Base-by-base conservation (phyloP, 2,888 invertebrate genomes). In the Ligdia adustata region DNA sequence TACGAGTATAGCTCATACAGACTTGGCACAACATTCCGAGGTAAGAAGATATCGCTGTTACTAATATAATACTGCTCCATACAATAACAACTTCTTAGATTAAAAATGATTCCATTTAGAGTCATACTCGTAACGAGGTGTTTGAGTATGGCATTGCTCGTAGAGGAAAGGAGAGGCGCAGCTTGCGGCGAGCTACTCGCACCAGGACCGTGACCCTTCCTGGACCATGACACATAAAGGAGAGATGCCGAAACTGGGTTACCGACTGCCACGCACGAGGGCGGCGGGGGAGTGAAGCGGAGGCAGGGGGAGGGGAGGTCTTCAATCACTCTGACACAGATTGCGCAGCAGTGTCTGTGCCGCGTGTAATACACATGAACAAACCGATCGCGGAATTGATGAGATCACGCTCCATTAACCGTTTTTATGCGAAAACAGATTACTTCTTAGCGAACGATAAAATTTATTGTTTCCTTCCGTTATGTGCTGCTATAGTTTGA, bases 321-420 rank as follows among this genome's bases (percentile, higher is more conserved):
- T 57, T 63, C 65, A 55, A 65, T 65, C 63, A 63, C 53, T 33
- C 41, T 33, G 32, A 38, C 34, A 34, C 13, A 34, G 34, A 34
- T 34, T 34, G 5, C 1, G 16, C 13, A 9, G 14, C 5, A 34
- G 34, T 34, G n/a, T n/a, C n/a, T n/a, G n/a, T n/a, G n/a, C n/a
- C n/a, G n/a, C n/a, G 59, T 51, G 35, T 43, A 42, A 45, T 45
- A 59, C 57, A 60, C 47, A 55, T 40, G 57, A 44, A 52, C 52
- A 48, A 59, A 57, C 41, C 48, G 45, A 59, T 54, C 50, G 38
- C 46, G 39, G 49, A 55, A 52, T 49, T 43, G 59, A 57, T 57
- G 54, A 50, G 47, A 41, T 37, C 45, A 45, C 50, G 50, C 55
- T 53, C 46, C 40, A 55, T 52, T 48, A 52, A 41, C 38, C 32